Percentiles rank a stretch among this genome's conserved stretches.
phyloP scores from a whole-genome alignment of 2,888 invertebrate genomes.

The Sabatieria punctata region DNA sequence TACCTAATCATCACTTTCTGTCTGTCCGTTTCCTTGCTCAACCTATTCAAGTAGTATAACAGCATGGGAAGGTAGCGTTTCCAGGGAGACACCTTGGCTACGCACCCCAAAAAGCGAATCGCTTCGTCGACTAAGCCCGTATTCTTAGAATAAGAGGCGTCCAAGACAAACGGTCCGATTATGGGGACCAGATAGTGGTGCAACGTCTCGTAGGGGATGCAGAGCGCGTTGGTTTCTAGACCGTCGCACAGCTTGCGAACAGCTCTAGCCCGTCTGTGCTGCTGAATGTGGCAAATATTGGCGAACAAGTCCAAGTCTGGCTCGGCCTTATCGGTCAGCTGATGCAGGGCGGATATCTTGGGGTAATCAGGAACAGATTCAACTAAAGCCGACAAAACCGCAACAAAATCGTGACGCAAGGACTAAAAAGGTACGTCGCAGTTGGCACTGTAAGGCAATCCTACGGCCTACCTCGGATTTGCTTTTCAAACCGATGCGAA shows the following conservation, averaged over 20 bases:
- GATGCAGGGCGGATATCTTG: conserved; percentile 28
- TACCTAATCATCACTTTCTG: conserved; percentile 46
- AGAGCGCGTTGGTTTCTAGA: conserved; percentile 23
- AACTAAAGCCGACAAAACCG: conserved; percentile 52
- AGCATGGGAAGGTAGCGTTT: conserved; percentile 65
- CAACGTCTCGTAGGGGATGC: conserved; percentile 41
- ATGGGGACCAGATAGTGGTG: conserved; percentile 71
- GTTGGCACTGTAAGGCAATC: too few species aligned
- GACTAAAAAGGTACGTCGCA: conserved; percentile 34
- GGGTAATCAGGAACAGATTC: conserved; percentile 25
- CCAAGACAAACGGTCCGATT: conserved; percentile 57
- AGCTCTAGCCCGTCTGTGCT: conserved; percentile 66
- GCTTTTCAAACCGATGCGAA: too few species aligned
- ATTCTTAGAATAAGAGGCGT: conserved; percentile 54
- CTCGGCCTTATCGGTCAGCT: conserved; percentile 10
- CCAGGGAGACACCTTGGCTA: conserved; percentile 68
- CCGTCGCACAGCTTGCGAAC: conserved; percentile 44
- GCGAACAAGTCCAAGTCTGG: conserved; percentile 70
- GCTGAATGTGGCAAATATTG: conserved; percentile 63
- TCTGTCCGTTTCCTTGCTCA: conserved; percentile 50
- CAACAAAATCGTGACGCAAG: conserved; percentile 58
- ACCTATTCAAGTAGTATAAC: conserved; percentile 56
- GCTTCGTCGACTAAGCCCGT: conserved; percentile 46
- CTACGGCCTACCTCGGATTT: too few species aligned
- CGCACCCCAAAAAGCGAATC: conserved; percentile 47